Conservation (phyloP, 2,888 invertebrate genomes). For the Eudemis profundana region DNA sequence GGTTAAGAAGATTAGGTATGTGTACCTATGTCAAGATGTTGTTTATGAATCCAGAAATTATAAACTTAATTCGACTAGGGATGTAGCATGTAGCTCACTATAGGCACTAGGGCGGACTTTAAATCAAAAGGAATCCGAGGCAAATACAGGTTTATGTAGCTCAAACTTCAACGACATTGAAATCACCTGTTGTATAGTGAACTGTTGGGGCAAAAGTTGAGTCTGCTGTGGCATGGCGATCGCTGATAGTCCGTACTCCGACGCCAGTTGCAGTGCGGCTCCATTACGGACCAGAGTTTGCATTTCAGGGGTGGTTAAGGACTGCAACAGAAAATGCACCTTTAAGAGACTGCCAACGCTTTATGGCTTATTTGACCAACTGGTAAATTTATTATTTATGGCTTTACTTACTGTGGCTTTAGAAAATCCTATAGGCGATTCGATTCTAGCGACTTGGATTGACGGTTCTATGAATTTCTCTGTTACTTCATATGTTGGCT, state of each 20-base stretch:
- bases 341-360: too few relatives aligned
- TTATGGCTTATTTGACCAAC: too few relatives aligned
- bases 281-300: constrained; percentile 72
- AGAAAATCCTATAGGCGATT: constrained; percentile 74
- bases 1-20: too few relatives aligned
- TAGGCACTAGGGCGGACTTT: not conserved
- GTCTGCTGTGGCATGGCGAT: constrained; percentile 73
- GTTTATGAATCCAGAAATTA: too few relatives aligned
- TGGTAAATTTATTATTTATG: not conserved
- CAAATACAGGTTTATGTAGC: too few relatives aligned
- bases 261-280: constrained; percentile 74
- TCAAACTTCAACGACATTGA: not conserved
- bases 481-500: constrained; percentile 74
- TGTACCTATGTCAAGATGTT: too few relatives aligned
- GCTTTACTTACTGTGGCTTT: constrained; percentile 65
- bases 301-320: constrained; percentile 71
- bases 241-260: constrained; percentile 74
- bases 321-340: constrained; percentile 47
- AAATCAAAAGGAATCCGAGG: not conserved
- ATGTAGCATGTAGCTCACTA: too few relatives aligned
- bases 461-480: constrained; percentile 69
- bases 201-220: constrained; percentile 68
- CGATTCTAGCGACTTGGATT: constrained; percentile 66
- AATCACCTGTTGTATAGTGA: constrained; percentile 60
- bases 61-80: too few relatives aligned